phyloP scores from a whole-genome alignment of 1,140 invertebrate species.

The Megalopta genalis region DNA sequence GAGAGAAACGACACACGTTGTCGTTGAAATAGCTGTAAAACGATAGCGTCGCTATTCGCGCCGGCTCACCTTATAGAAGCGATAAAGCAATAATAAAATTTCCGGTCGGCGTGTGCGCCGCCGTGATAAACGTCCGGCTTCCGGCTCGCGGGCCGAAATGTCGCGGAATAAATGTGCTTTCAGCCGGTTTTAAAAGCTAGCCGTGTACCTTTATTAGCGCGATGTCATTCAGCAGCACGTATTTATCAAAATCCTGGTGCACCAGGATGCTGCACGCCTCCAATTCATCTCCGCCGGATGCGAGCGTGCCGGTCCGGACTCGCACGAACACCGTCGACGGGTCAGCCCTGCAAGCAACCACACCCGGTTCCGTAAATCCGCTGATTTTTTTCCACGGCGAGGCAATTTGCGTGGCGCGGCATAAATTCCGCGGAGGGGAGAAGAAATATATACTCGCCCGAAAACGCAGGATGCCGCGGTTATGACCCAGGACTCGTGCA shows the following conservation, averaged over 20 bases:
- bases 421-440: neutral
- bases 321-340: slow-evolving; percentile 27
- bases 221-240: slow-evolving; percentile 77
- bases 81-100: slow-evolving; percentile 11
- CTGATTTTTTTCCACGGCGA: neutral
- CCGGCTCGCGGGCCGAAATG: slow-evolving; percentile 1
- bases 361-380: neutral
- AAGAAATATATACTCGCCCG: slow-evolving; percentile 34
- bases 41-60: too few relatives aligned
- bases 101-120: neutral
- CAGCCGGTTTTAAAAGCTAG: neutral
- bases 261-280: slow-evolving; percentile 52
- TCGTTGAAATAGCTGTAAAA: too few relatives aligned
- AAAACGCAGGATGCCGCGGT: slow-evolving; percentile 80
- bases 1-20: too few relatives aligned
- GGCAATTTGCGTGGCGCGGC: neutral
- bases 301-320: neutral
- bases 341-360: slow-evolving; percentile 29
- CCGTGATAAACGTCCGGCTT: slow-evolving; percentile 1
- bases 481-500: slow-evolving; percentile 78
- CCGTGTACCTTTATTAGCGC: slow-evolving; percentile 76
- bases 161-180: slow-evolving; percentile 10
- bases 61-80: neutral
- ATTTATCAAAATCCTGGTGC: slow-evolving; percentile 63
- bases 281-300: slow-evolving; percentile 29